Evolutionary conservation across 2,113 vertebrate species (phyloP).

Genomic region (Microtus ochrogaster): DNA sequence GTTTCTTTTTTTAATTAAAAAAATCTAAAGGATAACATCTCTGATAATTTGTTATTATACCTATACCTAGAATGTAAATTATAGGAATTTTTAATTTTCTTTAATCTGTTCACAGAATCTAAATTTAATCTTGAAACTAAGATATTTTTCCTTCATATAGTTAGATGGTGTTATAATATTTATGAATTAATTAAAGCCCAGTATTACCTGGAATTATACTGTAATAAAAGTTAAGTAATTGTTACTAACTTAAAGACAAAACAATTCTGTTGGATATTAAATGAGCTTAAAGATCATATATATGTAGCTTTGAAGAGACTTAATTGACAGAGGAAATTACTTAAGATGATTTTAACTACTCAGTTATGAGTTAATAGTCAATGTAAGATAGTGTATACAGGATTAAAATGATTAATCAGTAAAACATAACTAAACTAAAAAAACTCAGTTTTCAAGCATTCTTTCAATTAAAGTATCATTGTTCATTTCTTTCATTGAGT

Average conservation of each 20-base stretch:
- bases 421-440: background rate
- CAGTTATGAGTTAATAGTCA: background rate
- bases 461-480: conserved; percentile 6
- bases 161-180: background rate
- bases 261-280: conserved; percentile 33
- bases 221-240: conserved; percentile 33
- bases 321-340: conserved; percentile 19
- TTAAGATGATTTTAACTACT: conserved; percentile 51
- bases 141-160: conserved; percentile 14
- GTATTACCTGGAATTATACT: background rate
- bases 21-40: conserved; percentile 4
- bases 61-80: conserved; percentile 28
- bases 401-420: background rate
- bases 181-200: background rate
- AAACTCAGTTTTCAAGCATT: background rate
- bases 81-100: background rate
- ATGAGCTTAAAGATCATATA: conserved; percentile 40
- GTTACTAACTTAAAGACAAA: conserved; percentile 1
- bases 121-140: conserved; percentile 48
- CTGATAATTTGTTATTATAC: conserved; percentile 35
- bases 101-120: background rate
- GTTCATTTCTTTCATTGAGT: background rate
- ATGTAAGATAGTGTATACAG: background rate
- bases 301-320: background rate
- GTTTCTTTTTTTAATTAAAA: conserved; percentile 47